phyloP scores from a whole-genome alignment of 2,888 invertebrate species.

The Rotaria macrura region DNA sequence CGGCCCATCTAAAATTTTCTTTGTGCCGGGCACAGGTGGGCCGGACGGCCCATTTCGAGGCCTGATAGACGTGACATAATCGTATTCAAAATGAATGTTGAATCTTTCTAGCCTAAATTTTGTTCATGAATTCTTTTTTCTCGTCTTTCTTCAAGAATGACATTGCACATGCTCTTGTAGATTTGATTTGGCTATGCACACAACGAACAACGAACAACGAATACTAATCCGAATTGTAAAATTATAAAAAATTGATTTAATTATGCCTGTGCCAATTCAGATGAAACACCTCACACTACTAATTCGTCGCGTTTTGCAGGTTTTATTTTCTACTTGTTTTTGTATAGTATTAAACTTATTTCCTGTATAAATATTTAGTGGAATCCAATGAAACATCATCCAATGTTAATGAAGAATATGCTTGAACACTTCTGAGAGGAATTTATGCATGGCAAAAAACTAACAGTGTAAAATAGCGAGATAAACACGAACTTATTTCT shows the following conservation, averaged over 20 bases:
- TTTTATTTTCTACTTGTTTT: neutral
- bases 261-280: constrained; percentile 25
- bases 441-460: neutral
- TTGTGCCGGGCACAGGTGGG: too few species aligned
- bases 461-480: neutral
- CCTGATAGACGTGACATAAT: too few species aligned
- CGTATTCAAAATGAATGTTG: too few species aligned
- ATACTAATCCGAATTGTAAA: constrained; percentile 29
- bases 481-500: neutral
- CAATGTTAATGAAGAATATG: neutral
- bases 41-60: too few species aligned
- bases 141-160: neutral
- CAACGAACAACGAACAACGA: neutral
- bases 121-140: too few species aligned
- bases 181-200: neutral
- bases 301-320: neutral
- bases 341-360: neutral
- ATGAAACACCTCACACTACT: neutral
- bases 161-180: neutral
- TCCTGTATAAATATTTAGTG: neutral
- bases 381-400: neutral
- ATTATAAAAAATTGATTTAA: constrained; percentile 30
- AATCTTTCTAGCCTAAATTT: too few species aligned
- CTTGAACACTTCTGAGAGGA: neutral
- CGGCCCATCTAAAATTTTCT: too few species aligned